Conservation (phyloP, 1,140 invertebrate species). For the Cheumatopsyche charites region DNA sequence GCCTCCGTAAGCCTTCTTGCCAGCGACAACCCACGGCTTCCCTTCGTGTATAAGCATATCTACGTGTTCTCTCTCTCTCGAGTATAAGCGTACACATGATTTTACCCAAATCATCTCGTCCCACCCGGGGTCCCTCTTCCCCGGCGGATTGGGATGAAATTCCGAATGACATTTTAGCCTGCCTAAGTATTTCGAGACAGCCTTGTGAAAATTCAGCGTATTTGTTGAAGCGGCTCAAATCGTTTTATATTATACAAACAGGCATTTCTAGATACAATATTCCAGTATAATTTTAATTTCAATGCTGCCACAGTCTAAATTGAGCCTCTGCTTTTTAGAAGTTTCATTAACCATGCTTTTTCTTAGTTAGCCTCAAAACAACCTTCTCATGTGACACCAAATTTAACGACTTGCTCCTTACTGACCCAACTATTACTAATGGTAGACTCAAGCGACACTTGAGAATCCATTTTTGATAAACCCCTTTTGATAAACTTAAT, state of each 20-base stretch:
- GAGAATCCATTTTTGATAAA: no score
- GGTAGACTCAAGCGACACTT: no score
- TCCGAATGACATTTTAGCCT: slow-evolving; percentile 41
- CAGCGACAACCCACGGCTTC: slow-evolving; percentile 37
- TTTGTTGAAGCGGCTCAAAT: slow-evolving; percentile 30
- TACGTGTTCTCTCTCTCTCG: slow-evolving; percentile 7
- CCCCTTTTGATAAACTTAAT: no score
- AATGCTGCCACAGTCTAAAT: no score
- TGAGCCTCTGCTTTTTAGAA: no score
- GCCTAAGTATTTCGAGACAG: slow-evolving; percentile 39
- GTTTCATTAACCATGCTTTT: no score
- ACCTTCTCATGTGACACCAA: no score
- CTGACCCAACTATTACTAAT: no score
- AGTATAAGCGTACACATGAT: slow-evolving; percentile 45
- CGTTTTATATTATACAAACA: slow-evolving; percentile 32
- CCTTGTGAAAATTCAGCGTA: slow-evolving; percentile 37
- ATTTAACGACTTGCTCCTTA: no score
- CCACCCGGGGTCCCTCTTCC: slow-evolving; percentile 33
- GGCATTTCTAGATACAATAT: background rate
- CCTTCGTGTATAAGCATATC: background rate
- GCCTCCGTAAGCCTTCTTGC: slow-evolving; percentile 31
- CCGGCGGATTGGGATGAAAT: slow-evolving; percentile 37
- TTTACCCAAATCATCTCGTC: slow-evolving; percentile 49
- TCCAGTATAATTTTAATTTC: no score
- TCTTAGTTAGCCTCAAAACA: no score